Percentiles rank a stretch among this genome's conserved stretches.
Evolutionary conservation across 2,888 invertebrate species (phyloP).

Genomic region (Rhamnusium bicolor): DNA sequence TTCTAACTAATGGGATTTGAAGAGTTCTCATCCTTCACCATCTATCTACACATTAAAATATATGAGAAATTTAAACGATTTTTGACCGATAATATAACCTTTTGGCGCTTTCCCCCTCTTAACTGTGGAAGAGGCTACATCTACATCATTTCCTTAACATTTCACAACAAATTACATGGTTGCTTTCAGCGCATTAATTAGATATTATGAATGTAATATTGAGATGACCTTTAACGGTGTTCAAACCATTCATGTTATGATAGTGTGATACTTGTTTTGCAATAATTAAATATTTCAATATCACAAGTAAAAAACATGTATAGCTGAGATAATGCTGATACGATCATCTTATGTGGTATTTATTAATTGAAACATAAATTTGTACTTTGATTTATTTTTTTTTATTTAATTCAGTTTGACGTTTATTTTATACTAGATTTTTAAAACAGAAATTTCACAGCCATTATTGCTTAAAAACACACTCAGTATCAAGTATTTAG

Average conservation of each 20-base stretch:
- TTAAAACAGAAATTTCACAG: not conserved
- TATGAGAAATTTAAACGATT: no score
- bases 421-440: not conserved
- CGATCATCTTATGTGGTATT: not conserved
- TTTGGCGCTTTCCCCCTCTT: no score
- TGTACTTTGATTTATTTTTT: not conserved
- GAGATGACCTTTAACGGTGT: not conserved
- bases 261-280: not conserved
- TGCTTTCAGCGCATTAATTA: not conserved
- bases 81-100: no score
- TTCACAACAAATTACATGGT: not conserved
- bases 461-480: not conserved
- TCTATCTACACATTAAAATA: no score
- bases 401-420: not conserved
- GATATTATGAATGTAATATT: not conserved
- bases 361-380: not conserved
- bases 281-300: not conserved
- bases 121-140: no score
- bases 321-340: not conserved
- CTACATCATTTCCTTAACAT: not conserved
- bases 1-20: no score
- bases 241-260: not conserved
- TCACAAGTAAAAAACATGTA: not conserved
- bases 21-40: no score
- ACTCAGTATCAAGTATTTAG: not conserved